Evolutionary conservation across 2,797 vertebrate genomes (phyloP).

Genomic region (Botia kubotai): DNA sequence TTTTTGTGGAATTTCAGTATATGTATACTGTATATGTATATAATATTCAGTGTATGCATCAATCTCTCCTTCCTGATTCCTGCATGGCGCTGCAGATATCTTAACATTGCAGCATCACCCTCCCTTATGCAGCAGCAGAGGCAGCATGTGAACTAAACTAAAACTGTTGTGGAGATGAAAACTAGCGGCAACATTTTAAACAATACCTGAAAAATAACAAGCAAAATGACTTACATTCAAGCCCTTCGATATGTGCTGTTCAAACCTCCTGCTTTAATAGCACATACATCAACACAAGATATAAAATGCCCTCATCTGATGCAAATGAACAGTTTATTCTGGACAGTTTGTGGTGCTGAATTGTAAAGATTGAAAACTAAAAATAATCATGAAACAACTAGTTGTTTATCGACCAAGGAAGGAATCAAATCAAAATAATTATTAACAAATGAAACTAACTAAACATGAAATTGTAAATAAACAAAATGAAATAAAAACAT

Average conservation of each 20-base stretch:
- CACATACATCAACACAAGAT: background rate
- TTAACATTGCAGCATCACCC: slow-evolving; percentile 40
- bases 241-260: background rate
- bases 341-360: background rate
- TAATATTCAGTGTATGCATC: background rate
- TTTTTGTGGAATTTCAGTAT: background rate
- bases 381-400: background rate
- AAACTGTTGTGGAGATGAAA: no score
- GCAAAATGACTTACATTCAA: background rate
- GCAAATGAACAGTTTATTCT: background rate
- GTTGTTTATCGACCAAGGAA: background rate
- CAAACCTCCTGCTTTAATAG: background rate
- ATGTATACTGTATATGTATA: background rate
- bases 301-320: background rate
- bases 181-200: background rate
- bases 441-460: background rate
- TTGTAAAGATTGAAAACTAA: background rate
- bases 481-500: background rate
- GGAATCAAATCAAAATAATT: background rate
- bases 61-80: slow-evolving; percentile 13
- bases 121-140: slow-evolving; percentile 29
- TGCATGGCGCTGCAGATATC: slow-evolving; percentile 46
- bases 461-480: background rate
- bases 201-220: background rate
- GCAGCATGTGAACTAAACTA: background rate